Evolutionary conservation across 2,797 vertebrate species (phyloP).

Genomic region (Myripristis jacobus): DNA sequence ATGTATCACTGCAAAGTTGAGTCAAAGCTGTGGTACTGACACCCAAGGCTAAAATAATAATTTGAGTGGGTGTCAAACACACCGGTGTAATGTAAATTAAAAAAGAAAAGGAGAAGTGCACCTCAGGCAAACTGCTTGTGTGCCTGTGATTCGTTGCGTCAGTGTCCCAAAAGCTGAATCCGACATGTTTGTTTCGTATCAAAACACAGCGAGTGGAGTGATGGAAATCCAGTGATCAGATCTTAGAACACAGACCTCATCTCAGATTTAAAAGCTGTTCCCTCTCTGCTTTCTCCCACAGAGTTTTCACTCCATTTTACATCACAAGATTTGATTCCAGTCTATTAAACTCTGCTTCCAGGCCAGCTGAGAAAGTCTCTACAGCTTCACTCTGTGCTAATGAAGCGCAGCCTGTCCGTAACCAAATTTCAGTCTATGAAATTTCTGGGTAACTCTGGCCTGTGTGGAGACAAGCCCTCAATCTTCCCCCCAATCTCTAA

Average conservation of each 20-base stretch:
- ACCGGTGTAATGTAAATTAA: conserved; percentile 38
- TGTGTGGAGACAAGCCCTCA: conserved; percentile 32
- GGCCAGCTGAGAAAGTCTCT: conserved; percentile 68
- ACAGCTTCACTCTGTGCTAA: conserved; percentile 69
- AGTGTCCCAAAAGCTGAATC: conserved; percentile 25
- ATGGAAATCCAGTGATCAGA: conserved; percentile 39
- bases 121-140: conserved; percentile 7
- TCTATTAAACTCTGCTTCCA: conserved; percentile 71
- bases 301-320: conserved; percentile 59
- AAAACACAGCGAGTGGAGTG: not conserved
- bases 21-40: conserved; percentile 42
- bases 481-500: conserved; percentile 54
- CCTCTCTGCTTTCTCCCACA: conserved; percentile 43
- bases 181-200: not conserved
- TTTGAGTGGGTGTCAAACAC: conserved; percentile 47
- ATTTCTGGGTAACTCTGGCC: conserved; percentile 52
- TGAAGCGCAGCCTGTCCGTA: conserved; percentile 71
- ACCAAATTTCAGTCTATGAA: conserved; percentile 67
- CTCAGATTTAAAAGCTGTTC: conserved; percentile 47
- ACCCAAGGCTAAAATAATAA: conserved; percentile 52
- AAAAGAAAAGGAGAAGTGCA: not conserved
- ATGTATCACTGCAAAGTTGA: conserved; percentile 34
- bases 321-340: conserved; percentile 68
- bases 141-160: not conserved
- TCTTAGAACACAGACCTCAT: conserved; percentile 30